Percentiles rank a stretch among this genome's conserved stretches.
These are phyloP conservation scores for Drosophila neoperkinsi DNA, from an alignment of 2,888 invertebrate species.

Conservation along the genomic window DNA sequence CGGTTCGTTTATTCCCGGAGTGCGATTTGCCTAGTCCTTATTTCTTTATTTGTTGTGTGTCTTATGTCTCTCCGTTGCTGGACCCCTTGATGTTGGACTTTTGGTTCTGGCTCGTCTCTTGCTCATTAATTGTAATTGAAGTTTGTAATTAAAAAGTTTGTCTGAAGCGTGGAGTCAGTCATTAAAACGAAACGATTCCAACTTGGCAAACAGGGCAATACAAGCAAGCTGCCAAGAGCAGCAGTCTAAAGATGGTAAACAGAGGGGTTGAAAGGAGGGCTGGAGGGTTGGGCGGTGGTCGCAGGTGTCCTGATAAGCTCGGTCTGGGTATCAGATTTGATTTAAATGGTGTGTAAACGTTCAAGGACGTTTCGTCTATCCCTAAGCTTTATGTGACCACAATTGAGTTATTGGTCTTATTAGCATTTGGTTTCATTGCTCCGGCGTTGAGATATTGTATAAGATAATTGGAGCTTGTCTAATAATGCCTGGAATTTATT, in stretches of 20 bases:
- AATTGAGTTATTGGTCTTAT: constrained; percentile 78
- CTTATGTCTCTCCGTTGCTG: not conserved
- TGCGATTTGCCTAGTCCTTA: constrained; percentile 5
- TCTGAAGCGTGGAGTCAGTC: constrained; percentile 68
- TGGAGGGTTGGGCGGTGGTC: not conserved
- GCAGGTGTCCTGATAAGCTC: constrained; percentile 27
- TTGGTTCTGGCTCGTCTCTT: constrained; percentile 50
- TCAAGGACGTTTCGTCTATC: constrained; percentile 56
- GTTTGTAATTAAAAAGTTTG: constrained; percentile 80
- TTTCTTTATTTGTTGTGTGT: constrained; percentile 4
- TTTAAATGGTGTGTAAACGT: constrained; percentile 79
- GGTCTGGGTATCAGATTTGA: constrained; percentile 65
- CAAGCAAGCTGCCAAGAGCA: constrained; percentile 16
- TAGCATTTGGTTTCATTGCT: constrained; percentile 45
- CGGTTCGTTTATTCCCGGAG: constrained; percentile 15
- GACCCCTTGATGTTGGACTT: constrained; percentile 36
- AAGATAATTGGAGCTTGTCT: constrained; percentile 34
- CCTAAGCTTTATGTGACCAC: constrained; percentile 56
- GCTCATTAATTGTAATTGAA: constrained; percentile 81
- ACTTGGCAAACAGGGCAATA: constrained; percentile 50
- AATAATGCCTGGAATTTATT: constrained; percentile 31
- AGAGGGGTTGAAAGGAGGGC: not conserved
- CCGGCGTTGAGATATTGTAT: constrained; percentile 13
- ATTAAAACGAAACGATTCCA: constrained; percentile 77
- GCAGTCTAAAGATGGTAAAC: not conserved